phyloP scores from a whole-genome alignment of 2,888 invertebrate species.

The Nebria brevicollis region DNA sequence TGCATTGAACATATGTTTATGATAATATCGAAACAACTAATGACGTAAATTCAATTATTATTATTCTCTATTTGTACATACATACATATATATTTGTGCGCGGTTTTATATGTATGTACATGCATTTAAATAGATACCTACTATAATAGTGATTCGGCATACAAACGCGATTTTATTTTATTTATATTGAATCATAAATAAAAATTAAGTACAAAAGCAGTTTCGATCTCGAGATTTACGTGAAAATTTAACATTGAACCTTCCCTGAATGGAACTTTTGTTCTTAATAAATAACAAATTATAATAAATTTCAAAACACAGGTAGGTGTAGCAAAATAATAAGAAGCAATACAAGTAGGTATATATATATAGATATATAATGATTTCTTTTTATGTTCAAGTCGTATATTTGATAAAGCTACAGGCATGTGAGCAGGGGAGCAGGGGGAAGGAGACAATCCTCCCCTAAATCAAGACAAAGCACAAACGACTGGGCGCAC shows the following conservation, averaged over 20 bases:
- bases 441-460: neutral
- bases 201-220: too few species aligned
- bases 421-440: neutral
- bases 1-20: too few species aligned
- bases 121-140: slow-evolving; percentile 9
- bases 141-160: slow-evolving; percentile 13
- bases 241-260: too few species aligned
- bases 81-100: neutral
- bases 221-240: too few species aligned
- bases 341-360: neutral
- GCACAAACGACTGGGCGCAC: neutral
- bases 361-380: slow-evolving; percentile 6
- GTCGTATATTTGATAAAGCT: neutral
- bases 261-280: too few species aligned
- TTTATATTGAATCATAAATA: slow-evolving; percentile 2
- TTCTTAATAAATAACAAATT: too few species aligned
- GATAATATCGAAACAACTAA: too few species aligned
- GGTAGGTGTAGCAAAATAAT: too few species aligned
- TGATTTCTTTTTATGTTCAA: slow-evolving; percentile 3
- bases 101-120: slow-evolving; percentile 8
- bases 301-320: neutral
- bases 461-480: slow-evolving; percentile 32
- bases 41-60: neutral
- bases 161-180: neutral
- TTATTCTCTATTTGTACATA: neutral